Evolutionary conservation across 1,140 invertebrate genomes (phyloP).

Genomic region (Drosophila persimilis): DNA sequence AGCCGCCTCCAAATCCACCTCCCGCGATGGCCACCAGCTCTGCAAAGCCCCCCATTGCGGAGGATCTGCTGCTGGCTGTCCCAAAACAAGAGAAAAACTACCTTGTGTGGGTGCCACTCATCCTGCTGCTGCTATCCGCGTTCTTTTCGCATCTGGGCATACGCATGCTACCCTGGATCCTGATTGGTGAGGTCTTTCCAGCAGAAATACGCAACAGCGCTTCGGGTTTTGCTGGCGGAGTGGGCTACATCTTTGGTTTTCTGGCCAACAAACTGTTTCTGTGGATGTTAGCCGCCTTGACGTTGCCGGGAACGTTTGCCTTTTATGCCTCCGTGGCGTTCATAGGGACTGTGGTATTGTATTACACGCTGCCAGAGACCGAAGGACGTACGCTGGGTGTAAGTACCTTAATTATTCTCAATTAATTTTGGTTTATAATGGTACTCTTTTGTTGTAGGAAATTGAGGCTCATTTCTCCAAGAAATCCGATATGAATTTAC

Average conservation of each 20-base stretch:
- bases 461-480: constrained; percentile 88
- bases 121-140: constrained; percentile 86
- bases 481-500: constrained; percentile 70
- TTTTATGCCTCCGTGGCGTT: constrained; percentile 85
- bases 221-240: constrained; percentile 87
- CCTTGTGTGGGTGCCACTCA: constrained; percentile 88
- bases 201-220: constrained; percentile 87
- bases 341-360: constrained; percentile 85
- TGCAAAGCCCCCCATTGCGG: constrained; percentile 48
- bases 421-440: neutral
- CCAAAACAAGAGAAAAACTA: constrained; percentile 81
- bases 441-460: constrained; percentile 84
- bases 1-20: neutral
- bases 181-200: constrained; percentile 89
- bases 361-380: constrained; percentile 87
- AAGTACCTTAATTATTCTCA: constrained; percentile 25
- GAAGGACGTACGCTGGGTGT: constrained; percentile 89
- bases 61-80: constrained; percentile 68
- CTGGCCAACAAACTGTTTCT: constrained; percentile 89
- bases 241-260: constrained; percentile 89
- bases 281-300: constrained; percentile 85
- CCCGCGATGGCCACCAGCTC: neutral
- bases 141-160: constrained; percentile 89
- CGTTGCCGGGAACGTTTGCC: constrained; percentile 87
- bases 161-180: constrained; percentile 89